Conservation (phyloP, 2,797 vertebrate species). For the Oreortyx pictus region DNA sequence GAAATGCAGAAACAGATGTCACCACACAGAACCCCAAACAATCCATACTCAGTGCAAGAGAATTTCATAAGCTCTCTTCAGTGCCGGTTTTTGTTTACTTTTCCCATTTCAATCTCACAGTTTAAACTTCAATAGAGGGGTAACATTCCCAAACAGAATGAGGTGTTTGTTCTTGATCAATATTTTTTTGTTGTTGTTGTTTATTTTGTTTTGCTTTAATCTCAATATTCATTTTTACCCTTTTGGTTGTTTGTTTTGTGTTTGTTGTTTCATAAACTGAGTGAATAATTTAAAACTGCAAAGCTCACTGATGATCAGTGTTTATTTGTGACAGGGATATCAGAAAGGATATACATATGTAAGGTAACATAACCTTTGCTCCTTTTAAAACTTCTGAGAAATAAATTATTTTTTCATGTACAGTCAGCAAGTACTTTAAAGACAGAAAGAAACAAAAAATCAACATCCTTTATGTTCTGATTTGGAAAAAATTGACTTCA, state of each 20-base stretch:
- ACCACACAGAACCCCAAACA: accelerated
- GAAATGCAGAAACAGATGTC: accelerated
- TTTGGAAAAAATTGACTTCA: background rate
- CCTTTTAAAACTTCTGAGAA: background rate
- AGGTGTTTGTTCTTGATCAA: background rate
- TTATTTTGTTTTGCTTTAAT: background rate
- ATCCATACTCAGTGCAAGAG: background rate
- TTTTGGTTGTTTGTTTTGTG: background rate
- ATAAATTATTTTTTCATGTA: background rate
- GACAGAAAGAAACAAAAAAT: accelerated
- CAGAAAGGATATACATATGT: background rate
- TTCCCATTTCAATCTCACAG: accelerated
- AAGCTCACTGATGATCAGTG: background rate
- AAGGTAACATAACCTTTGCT: background rate
- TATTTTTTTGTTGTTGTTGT: background rate
- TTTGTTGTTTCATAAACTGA: background rate
- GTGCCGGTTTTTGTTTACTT: accelerated
- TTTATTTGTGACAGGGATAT: background rate
- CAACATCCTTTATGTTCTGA: background rate
- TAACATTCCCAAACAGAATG: accelerated
- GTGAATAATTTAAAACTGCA: background rate
- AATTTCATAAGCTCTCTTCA: background rate
- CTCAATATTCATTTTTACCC: background rate
- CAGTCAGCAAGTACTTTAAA: background rate
- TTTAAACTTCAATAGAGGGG: background rate